These are phyloP conservation scores for Tragelaphus buxtoni DNA, from an alignment of 2,113 vertebrate species.

Conservation along the genomic window DNA sequence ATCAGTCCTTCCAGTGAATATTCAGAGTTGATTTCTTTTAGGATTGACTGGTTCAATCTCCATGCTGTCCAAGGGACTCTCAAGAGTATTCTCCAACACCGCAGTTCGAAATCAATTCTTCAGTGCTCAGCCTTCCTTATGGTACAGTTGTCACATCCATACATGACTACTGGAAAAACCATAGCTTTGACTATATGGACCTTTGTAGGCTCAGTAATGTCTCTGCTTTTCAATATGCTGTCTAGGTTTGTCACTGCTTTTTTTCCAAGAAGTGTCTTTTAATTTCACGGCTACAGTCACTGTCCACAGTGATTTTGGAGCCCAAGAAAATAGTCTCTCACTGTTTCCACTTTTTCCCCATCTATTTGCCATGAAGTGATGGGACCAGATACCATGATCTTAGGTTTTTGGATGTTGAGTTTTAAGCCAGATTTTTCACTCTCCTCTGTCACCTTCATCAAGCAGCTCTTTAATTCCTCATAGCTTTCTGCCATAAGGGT, in stretches of 20 bases:
- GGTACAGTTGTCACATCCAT: background rate
- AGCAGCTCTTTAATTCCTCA: background rate
- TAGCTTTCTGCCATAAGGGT: background rate
- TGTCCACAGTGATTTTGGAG: background rate
- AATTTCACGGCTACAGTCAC: background rate
- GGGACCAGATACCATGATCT: background rate
- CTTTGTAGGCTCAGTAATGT: background rate
- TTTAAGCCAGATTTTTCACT: background rate
- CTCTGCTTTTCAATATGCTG: background rate
- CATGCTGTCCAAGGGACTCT: background rate
- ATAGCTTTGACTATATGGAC: background rate
- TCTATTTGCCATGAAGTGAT: background rate
- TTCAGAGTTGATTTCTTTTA: background rate
- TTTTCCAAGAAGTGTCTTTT: background rate
- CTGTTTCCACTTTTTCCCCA: background rate
- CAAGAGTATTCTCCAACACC: background rate
- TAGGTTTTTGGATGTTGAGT: background rate
- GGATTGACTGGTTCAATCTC: background rate
- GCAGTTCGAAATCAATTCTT: background rate
- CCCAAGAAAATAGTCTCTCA: background rate
- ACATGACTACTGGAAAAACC: background rate
- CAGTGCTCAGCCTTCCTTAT: background rate
- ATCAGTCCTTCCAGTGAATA: background rate
- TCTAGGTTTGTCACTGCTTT: background rate
- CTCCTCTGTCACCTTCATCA: background rate